These are phyloP conservation scores for Eulemur rufifrons DNA, from an alignment of 2,113 vertebrate species.

Conservation along the genomic window DNA sequence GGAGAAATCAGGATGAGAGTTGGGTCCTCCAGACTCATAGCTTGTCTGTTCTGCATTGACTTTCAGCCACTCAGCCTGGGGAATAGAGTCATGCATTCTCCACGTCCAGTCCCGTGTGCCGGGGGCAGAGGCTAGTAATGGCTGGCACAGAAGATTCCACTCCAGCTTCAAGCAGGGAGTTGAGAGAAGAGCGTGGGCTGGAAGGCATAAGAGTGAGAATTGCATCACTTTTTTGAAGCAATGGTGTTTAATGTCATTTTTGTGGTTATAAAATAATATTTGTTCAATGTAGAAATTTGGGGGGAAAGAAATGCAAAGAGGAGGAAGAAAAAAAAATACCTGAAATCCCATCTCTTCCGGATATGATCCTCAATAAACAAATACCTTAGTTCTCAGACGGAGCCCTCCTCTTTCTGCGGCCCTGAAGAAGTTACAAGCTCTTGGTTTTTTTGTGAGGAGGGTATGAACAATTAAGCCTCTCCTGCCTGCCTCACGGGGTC, in stretches of 20 bases:
- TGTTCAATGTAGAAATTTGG: not conserved
- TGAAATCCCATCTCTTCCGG: not conserved
- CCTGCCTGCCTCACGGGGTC: too few relatives aligned
- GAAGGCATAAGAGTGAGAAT: not conserved
- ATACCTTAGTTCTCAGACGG: not conserved
- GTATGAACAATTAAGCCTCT: not conserved
- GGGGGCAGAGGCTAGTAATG: not conserved
- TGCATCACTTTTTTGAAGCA: not conserved
- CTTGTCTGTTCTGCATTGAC: not conserved
- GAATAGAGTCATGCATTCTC: not conserved
- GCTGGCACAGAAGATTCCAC: too few relatives aligned
- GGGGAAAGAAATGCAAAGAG: not conserved
- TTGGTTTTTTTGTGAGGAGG: not conserved
- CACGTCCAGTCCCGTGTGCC: not conserved
- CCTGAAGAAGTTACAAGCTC: not conserved
- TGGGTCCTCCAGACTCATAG: not conserved
- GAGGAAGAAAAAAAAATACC: not conserved
- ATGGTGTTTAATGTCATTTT: not conserved
- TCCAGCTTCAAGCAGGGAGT: not conserved
- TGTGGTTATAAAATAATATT: not conserved
- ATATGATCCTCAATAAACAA: not conserved
- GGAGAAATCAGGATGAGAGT: not conserved
- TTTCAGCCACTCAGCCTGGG: not conserved
- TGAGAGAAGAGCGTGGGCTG: not conserved
- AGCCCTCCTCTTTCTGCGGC: not conserved